A percentile compares a stretch with the other conserved stretches of the same genome.
Evolutionary conservation across 2,797 vertebrate genomes (phyloP).

Genomic region (Pseudochirops corinnae): DNA sequence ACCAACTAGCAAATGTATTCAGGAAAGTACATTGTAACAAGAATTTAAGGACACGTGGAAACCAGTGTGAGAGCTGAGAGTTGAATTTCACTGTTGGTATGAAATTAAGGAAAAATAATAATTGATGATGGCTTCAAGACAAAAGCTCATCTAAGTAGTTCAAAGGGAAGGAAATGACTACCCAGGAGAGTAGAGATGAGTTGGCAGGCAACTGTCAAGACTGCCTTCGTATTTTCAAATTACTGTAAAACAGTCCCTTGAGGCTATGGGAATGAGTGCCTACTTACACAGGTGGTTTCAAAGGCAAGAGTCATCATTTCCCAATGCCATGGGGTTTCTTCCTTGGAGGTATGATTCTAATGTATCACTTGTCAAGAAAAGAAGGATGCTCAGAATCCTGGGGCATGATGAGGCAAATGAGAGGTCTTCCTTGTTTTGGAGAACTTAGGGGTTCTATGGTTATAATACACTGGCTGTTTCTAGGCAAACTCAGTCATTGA

Average conservation of each 20-base stretch:
- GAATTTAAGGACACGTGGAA: slow-evolving; percentile 34
- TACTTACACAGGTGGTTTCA: slow-evolving; percentile 60
- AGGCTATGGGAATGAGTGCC: slow-evolving; percentile 52
- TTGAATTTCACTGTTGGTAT: slow-evolving; percentile 50
- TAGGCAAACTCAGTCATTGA: slow-evolving; percentile 1
- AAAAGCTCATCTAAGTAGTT: slow-evolving; percentile 66
- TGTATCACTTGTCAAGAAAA: slow-evolving; percentile 51
- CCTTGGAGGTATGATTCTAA: slow-evolving; percentile 45
- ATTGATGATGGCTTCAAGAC: slow-evolving; percentile 56
- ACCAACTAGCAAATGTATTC: neutral
- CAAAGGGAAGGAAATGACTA: slow-evolving; percentile 70
- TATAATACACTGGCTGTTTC: neutral
- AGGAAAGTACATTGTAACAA: neutral
- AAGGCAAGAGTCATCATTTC: slow-evolving; percentile 39
- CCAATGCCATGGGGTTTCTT: neutral
- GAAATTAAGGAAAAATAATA: slow-evolving; percentile 67
- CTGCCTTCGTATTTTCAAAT: slow-evolving; percentile 60
- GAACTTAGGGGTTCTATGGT: slow-evolving; percentile 43
- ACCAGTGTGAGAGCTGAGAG: slow-evolving; percentile 43
- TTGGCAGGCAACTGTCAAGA: slow-evolving; percentile 41
- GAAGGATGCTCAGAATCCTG: too few species aligned
- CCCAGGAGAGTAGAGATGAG: slow-evolving; percentile 66
- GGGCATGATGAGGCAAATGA: slow-evolving; percentile 31
- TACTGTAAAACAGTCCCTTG: slow-evolving; percentile 40
- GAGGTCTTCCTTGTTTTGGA: slow-evolving; percentile 22